Conservation (phyloP, 2,797 vertebrate genomes). For the Danio albolineatus region DNA sequence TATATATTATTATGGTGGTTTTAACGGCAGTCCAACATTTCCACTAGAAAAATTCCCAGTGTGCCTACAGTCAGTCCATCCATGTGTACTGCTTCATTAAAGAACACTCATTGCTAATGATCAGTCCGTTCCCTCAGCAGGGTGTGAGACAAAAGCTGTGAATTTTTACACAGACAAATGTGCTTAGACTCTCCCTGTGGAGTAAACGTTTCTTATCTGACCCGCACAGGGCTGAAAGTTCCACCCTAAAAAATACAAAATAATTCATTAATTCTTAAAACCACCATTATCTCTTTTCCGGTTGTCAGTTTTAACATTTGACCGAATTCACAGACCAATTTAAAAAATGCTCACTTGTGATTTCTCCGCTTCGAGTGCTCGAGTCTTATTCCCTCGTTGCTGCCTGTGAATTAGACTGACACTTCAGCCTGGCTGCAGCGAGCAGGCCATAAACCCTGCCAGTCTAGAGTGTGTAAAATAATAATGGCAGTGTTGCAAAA, state of each 20-base stretch:
- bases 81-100: slow-evolving; percentile 23
- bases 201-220: slow-evolving; percentile 36
- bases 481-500: slow-evolving; percentile 68
- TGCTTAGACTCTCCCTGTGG: slow-evolving; percentile 19
- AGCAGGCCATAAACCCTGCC: slow-evolving; percentile 57
- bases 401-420: slow-evolving; percentile 44
- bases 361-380: slow-evolving; percentile 35
- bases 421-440: slow-evolving; percentile 46
- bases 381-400: slow-evolving; percentile 36
- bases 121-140: slow-evolving; percentile 27
- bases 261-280: slow-evolving; percentile 26
- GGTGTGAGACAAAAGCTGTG: slow-evolving; percentile 5
- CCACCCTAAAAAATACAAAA: not conserved
- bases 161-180: slow-evolving; percentile 17
- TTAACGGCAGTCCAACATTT: not conserved
- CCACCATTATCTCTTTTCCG: slow-evolving; percentile 30
- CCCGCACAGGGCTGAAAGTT: slow-evolving; percentile 32
- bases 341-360: slow-evolving; percentile 21
- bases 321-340: slow-evolving; percentile 17
- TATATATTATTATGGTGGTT: not conserved
- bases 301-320: slow-evolving; percentile 24
- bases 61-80: not conserved
- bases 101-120: slow-evolving; percentile 32
- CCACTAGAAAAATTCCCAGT: not conserved
- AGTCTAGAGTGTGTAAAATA: slow-evolving; percentile 65